Evolutionary conservation across 2,797 vertebrate species (phyloP).

Genomic region (Eleutherodactylus coqui): DNA sequence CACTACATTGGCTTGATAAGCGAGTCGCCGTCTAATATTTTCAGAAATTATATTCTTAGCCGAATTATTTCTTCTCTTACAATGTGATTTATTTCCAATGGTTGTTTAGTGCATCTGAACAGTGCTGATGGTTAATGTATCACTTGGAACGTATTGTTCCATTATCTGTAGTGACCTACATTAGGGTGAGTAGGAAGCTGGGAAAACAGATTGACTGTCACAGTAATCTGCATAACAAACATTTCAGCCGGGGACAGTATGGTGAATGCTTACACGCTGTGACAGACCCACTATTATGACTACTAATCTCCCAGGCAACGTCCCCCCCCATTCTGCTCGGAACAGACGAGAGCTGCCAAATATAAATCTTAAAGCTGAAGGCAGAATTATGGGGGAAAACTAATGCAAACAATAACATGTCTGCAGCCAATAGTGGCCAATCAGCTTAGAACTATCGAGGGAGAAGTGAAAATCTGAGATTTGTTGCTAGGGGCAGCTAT

Average conservation of each 20-base stretch:
- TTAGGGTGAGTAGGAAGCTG: constrained; percentile 80
- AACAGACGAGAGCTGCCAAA: constrained; percentile 20
- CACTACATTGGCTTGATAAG: constrained; percentile 28
- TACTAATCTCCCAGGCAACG: constrained; percentile 10
- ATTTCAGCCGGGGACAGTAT: constrained; percentile 71
- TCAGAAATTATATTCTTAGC: background rate
- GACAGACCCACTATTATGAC: constrained; percentile 59
- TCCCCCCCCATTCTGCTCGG: background rate
- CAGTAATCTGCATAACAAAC: constrained; percentile 80
- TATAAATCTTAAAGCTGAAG: background rate
- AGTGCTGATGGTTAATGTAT: constrained; percentile 20
- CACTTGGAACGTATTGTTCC: constrained; percentile 58
- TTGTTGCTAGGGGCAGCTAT: background rate
- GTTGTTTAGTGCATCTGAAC: background rate
- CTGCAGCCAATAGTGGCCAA: background rate
- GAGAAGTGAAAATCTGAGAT: background rate
- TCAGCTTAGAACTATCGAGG: background rate
- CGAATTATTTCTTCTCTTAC: background rate
- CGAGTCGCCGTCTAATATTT: constrained; percentile 1
- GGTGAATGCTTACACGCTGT: constrained; percentile 74
- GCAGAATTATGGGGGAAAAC: background rate
- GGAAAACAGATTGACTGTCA: constrained; percentile 77
- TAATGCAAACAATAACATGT: background rate
- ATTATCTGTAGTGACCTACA: constrained; percentile 81
- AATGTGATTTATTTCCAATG: background rate